These are phyloP conservation scores for Aethina tumida DNA, from an alignment of 1,140 invertebrate genomes.

Conservation along the genomic window DNA sequence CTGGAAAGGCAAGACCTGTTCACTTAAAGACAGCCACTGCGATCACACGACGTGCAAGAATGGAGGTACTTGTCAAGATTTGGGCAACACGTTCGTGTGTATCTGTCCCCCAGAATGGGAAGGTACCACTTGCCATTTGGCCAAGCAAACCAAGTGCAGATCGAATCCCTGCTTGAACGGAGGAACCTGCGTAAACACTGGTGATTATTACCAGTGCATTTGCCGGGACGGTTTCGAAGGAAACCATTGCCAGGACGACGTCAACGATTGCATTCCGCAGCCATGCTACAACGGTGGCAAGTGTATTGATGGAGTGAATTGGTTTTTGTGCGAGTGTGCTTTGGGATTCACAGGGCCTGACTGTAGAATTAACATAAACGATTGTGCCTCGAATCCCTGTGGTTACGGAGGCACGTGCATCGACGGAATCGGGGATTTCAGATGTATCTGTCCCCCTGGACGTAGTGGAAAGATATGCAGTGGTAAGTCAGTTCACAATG, in stretches of 20 bases:
- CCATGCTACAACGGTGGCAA: constrained; percentile 70
- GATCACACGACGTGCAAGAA: constrained; percentile 53
- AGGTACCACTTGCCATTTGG: constrained; percentile 60
- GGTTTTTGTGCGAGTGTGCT: constrained; percentile 66
- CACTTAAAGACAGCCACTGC: constrained; percentile 51
- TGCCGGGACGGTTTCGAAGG: constrained; percentile 58
- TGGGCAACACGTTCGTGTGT: constrained; percentile 53
- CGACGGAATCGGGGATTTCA: constrained; percentile 63
- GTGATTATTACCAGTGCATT: constrained; percentile 58
- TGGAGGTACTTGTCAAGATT: constrained; percentile 55
- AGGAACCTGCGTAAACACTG: constrained; percentile 63
- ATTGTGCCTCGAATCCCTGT: constrained; percentile 73
- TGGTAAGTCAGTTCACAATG: constrained; percentile 20
- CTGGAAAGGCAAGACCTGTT: constrained; percentile 71
- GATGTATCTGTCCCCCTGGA: constrained; percentile 71
- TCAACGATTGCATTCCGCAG: constrained; percentile 51
- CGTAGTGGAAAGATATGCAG: constrained; percentile 63
- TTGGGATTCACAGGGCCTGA: constrained; percentile 60
- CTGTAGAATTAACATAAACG: constrained; percentile 69
- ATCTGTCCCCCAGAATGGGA: constrained; percentile 56
- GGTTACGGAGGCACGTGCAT: constrained; percentile 73
- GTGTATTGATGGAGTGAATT: constrained; percentile 71
- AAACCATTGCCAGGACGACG: constrained; percentile 50
- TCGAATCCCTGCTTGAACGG: constrained; percentile 63
- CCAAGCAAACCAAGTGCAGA: constrained; percentile 59